Percentiles rank a stretch among this genome's conserved stretches.
Evolutionary conservation across 2,797 vertebrate species (phyloP).

Genomic region (Gymnoscopelus microlampas): DNA sequence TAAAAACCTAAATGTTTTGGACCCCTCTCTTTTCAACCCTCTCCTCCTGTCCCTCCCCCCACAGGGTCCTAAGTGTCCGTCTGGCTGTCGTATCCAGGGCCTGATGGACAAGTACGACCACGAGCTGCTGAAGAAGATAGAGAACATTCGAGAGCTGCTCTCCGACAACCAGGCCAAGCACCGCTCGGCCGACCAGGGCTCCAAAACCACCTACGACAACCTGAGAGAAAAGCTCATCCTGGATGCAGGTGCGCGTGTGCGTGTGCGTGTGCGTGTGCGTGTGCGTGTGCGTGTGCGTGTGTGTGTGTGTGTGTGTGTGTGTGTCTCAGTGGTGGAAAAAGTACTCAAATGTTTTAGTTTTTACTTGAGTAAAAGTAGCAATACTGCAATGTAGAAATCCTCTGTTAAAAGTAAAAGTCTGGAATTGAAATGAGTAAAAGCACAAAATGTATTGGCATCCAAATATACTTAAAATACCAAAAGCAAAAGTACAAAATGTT

Average conservation of each 20-base stretch:
- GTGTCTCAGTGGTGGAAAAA: too few relatives aligned
- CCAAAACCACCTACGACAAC: slow-evolving; percentile 81
- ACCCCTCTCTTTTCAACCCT: too few relatives aligned
- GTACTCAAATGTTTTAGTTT: too few relatives aligned
- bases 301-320: background rate
- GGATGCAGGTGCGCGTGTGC: slow-evolving; percentile 74
- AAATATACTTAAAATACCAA: too few relatives aligned
- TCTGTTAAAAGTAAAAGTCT: too few relatives aligned
- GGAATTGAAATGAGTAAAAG: too few relatives aligned
- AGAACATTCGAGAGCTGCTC: slow-evolving; percentile 83
- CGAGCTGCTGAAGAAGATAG: slow-evolving; percentile 77
- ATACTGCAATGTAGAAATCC: too few relatives aligned
- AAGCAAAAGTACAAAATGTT: too few relatives aligned
- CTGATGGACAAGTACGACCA: slow-evolving; percentile 83
- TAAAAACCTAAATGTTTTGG: too few relatives aligned
- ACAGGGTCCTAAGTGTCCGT: slow-evolving; percentile 91
- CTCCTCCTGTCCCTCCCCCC: background rate
- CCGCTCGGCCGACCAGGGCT: slow-evolving; percentile 74
- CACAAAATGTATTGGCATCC: too few relatives aligned
- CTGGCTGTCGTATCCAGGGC: slow-evolving; percentile 93
- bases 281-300: background rate
- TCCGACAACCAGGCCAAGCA: slow-evolving; percentile 79
- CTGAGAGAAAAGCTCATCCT: slow-evolving; percentile 81
- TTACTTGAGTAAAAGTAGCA: too few relatives aligned
- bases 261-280: background rate